These are phyloP conservation scores for Tetrao urogallus DNA, from an alignment of 2,113 vertebrate genomes.

Conservation along the genomic window DNA sequence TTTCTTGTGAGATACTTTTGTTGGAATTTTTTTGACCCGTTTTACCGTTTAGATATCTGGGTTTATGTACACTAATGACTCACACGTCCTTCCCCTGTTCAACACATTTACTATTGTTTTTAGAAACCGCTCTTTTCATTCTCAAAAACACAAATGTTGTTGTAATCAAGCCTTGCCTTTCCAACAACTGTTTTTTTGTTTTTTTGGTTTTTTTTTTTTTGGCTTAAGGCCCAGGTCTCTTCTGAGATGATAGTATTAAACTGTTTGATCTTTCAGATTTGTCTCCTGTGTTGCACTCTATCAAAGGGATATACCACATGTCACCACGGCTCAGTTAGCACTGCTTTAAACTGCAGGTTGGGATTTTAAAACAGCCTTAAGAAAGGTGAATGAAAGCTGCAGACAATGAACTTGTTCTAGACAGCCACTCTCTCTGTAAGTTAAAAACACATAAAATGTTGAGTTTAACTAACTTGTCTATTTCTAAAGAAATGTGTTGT, in stretches of 20 bases:
- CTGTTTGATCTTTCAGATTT: neutral
- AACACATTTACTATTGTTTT: slow-evolving; percentile 10
- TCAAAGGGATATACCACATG: neutral
- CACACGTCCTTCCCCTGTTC: neutral
- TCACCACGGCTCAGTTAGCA: neutral
- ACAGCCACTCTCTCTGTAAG: neutral
- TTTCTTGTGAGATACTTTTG: neutral
- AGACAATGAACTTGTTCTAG: neutral
- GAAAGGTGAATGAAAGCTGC: neutral
- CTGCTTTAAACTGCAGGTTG: neutral
- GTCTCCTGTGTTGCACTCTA: neutral
- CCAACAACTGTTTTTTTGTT: neutral
- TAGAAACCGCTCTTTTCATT: neutral
- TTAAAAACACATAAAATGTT: neutral
- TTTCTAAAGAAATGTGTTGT: neutral
- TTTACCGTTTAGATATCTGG: neutral
- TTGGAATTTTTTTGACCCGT: neutral
- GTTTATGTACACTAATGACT: neutral
- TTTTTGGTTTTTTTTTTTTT: neutral
- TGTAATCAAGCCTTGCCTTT: neutral
- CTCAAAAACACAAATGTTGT: neutral
- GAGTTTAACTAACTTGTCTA: neutral
- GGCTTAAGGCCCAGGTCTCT: neutral
- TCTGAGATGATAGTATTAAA: neutral
- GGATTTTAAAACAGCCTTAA: neutral